Evolutionary conservation across 2,888 invertebrate species (phyloP).

Genomic region (Drosophila austrosaltans): DNA sequence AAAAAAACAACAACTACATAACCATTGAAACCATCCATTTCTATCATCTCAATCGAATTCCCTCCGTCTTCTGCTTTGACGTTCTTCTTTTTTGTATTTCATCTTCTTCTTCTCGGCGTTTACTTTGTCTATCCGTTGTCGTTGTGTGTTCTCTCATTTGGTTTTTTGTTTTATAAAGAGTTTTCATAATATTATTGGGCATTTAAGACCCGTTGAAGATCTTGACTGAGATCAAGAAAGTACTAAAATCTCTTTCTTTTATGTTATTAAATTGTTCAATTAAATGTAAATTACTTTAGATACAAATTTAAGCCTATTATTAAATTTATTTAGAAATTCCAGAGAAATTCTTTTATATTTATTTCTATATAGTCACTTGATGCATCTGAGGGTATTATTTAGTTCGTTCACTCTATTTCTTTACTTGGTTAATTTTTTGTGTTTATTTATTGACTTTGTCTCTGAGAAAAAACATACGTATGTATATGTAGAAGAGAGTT

Average conservation of each 20-base stretch:
- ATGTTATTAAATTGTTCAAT: too few species aligned
- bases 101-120: conserved; percentile 30
- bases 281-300: too few species aligned
- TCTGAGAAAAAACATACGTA: conserved; percentile 22
- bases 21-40: background rate
- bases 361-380: too few species aligned
- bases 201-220: background rate
- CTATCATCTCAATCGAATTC: background rate
- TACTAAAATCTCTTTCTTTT: background rate
- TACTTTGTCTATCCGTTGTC: conserved; percentile 33
- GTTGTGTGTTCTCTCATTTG: conserved; percentile 5
- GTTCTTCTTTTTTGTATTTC: conserved; percentile 11
- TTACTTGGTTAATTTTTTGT: conserved; percentile 2
- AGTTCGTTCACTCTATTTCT: conserved; percentile 9
- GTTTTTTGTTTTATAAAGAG: conserved; percentile 24
- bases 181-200: background rate
- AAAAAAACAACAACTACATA: background rate
- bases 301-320: too few species aligned
- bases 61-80: conserved; percentile 3
- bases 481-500: too few species aligned
- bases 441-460: conserved; percentile 49
- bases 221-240: background rate
- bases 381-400: background rate
- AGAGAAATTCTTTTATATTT: too few species aligned
- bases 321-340: too few species aligned